Evolutionary conservation across 2,113 vertebrate species (phyloP).

Genomic region (Neopipo cinnamomea): DNA sequence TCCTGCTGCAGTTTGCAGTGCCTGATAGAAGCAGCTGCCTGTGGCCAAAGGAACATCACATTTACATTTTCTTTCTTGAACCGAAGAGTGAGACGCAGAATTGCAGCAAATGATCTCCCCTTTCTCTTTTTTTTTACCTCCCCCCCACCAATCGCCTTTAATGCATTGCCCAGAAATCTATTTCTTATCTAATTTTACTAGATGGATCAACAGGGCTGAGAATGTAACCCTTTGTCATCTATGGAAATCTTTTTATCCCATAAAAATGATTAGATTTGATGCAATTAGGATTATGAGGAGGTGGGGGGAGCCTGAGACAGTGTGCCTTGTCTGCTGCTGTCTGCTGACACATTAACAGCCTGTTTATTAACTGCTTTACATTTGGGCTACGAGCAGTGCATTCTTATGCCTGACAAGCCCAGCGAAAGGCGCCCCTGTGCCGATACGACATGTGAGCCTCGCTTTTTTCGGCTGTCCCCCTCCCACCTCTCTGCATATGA

Average conservation of each 20-base stretch:
- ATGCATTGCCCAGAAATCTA: constrained; percentile 46
- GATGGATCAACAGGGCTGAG: constrained; percentile 56
- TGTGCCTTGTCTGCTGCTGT: background rate
- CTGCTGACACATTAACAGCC: constrained; percentile 64
- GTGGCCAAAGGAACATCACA: constrained; percentile 50
- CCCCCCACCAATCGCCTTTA: background rate
- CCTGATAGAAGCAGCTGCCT: constrained; percentile 65
- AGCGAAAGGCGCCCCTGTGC: background rate
- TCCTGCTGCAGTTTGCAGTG: constrained; percentile 69
- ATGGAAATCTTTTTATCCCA: constrained; percentile 71
- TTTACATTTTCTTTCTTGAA: constrained; percentile 66
- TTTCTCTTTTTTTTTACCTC: background rate
- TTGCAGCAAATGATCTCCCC: constrained; percentile 40
- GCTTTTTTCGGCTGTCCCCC: background rate
- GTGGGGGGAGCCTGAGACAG: constrained; percentile 6
- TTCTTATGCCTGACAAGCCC: background rate
- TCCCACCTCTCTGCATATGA: constrained; percentile 28
- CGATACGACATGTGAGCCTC: background rate
- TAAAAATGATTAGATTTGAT: constrained; percentile 71
- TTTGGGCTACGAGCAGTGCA: background rate
- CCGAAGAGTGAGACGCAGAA: constrained; percentile 2
- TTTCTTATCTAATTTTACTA: constrained; percentile 60
- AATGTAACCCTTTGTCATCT: constrained; percentile 61
- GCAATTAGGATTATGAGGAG: constrained; percentile 68
- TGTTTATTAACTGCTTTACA: constrained; percentile 55